phyloP scores from a whole-genome alignment of 2,888 invertebrate genomes.

The Achlya flavicornis region DNA sequence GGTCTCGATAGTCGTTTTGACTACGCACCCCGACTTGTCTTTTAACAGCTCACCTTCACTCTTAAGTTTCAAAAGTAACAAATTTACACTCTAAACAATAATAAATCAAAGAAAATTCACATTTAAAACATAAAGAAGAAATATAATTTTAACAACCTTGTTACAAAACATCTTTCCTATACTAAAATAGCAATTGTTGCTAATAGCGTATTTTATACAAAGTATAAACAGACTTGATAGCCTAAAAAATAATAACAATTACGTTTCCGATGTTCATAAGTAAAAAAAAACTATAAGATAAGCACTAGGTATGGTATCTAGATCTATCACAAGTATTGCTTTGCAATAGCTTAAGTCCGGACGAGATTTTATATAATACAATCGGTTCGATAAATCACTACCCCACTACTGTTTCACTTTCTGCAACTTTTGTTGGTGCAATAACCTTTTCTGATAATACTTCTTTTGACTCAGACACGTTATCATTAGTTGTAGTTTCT shows the following conservation, averaged over 20 bases:
- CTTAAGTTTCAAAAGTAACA: background rate
- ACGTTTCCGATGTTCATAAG: background rate
- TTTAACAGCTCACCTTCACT: constrained; percentile 5
- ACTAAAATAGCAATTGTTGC: background rate
- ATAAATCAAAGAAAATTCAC: background rate
- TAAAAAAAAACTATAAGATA: constrained; percentile 6
- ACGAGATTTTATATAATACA: constrained; percentile 1
- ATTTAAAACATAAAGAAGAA: background rate
- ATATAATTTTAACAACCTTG: constrained; percentile 4
- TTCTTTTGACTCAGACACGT: background rate
- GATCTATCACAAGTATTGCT: background rate
- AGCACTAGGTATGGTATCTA: background rate
- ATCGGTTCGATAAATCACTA: background rate
- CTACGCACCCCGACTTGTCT: background rate
- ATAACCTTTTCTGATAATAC: background rate
- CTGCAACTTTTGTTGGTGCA: background rate
- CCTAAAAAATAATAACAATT: background rate
- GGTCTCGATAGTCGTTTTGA: background rate
- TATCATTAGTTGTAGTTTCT: constrained; percentile 15
- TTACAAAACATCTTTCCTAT: background rate
- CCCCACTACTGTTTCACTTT: background rate
- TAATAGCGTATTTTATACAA: background rate
- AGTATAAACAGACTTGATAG: background rate
- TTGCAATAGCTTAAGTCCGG: background rate
- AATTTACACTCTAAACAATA: background rate